Evolutionary conservation across 2,797 vertebrate genomes (phyloP), one percentile per base, ranked within the genome.

Genomic region (Cyprinodon diabolis): DNA sequence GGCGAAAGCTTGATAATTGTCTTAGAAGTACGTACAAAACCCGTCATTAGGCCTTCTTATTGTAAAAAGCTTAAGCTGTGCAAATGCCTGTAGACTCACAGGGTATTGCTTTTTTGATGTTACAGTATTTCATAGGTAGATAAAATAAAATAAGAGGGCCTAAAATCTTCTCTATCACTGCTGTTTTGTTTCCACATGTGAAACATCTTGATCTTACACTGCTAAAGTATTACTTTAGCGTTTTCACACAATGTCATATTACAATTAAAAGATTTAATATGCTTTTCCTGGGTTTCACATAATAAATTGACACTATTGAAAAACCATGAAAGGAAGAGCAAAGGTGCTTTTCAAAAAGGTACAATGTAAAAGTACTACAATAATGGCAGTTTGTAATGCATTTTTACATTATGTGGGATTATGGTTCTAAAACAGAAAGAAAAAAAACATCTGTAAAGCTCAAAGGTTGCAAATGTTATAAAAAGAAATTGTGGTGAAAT

Each of bases 1-100:
- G 92, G 80, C 68, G 0, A 69, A 48, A 69, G 67, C 0, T 0
- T 55, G 19, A 70, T 75, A 86, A 1, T 84, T 35, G 85, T 83
- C 2, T 47, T 17, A 72, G 13, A n/a, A 1, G 4, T 45, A 4
- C 10, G 40, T 43, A 43, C 6, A 43, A 43, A 43, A 43, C 40
- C 40, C 40, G 1, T 43, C 40, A 43, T 43, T 5, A 43, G 40
- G 40, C 40, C 4, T 43, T 43, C 6, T 43, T 8, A 43, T 5
- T 43, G 40, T 43, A 43, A 43, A 43, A 8, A 43, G 17, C 49
- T 52, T 7, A 4, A 19, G 4, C 17, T 52, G 49, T 52, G 19
- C 49, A 52, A 23, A 15, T 66, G 35, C 17, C 1, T 40, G 8
- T 11, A 37, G 35, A 19, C 37, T 40, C 37, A 62, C 9, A 51